A percentile compares a stretch with the other conserved stretches of the same genome.
These are phyloP conservation scores for Hiodon alosoides DNA, from an alignment of 2,113 vertebrate species.

Conservation along the genomic window DNA sequence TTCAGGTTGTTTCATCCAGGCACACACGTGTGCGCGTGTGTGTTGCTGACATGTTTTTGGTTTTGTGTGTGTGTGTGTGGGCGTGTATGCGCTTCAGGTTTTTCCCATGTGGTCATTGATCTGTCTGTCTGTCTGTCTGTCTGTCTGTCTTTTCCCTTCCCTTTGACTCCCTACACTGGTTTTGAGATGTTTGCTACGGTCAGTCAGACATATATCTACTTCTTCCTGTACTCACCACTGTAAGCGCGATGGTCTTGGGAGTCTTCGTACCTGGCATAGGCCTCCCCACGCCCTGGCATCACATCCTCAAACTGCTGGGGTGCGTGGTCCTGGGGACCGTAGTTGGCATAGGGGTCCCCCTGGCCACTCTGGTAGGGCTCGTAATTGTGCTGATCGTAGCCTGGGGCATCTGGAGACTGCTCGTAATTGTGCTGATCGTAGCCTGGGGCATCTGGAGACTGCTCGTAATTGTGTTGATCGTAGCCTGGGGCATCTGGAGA, in stretches of 20 bases:
- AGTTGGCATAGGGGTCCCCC: slow-evolving; percentile 58
- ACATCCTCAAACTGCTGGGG: slow-evolving; percentile 60
- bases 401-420: slow-evolving; percentile 31
- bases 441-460: slow-evolving; percentile 28
- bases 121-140: slow-evolving; percentile 10
- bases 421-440: slow-evolving; percentile 56
- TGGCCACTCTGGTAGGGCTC: slow-evolving; percentile 65
- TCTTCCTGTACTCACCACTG: slow-evolving; percentile 61
- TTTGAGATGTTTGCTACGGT: slow-evolving; percentile 9
- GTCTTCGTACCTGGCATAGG: slow-evolving; percentile 51
- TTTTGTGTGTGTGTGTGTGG: too few species aligned
- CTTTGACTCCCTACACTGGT: slow-evolving; percentile 10
- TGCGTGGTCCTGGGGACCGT: slow-evolving; percentile 44
- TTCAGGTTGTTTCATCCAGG: too few species aligned
- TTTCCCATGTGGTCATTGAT: too few species aligned
- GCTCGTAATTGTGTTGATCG: slow-evolving; percentile 56
- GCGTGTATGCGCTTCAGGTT: too few species aligned
- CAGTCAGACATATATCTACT: slow-evolving; percentile 36
- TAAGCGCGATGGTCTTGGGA: slow-evolving; percentile 51
- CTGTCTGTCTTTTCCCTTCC: slow-evolving; percentile 41
- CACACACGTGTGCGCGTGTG: too few species aligned
- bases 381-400: slow-evolving; percentile 51
- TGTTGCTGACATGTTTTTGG: too few species aligned
- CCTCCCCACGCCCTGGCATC: slow-evolving; percentile 55
- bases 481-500: slow-evolving; percentile 32